Percentiles rank a stretch among this genome's conserved stretches.
Evolutionary conservation across 2,113 vertebrate species (phyloP).

Genomic region (Lepidothrix coronata): DNA sequence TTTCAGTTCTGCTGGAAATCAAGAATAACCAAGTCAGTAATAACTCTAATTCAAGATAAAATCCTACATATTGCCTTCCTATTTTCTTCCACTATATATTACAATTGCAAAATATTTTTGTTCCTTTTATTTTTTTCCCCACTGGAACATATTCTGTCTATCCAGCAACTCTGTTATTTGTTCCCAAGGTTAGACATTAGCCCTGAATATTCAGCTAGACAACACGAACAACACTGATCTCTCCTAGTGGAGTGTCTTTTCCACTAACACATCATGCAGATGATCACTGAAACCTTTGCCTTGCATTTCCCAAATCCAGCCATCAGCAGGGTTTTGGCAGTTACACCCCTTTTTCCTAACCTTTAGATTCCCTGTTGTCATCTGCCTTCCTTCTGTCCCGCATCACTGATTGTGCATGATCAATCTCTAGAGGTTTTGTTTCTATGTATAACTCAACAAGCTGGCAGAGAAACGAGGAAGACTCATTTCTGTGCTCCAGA

Average conservation of each 20-base stretch:
- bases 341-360: background rate
- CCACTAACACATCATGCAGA: background rate
- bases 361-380: constrained; percentile 4
- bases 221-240: rapidly evolving
- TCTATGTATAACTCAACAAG: constrained; percentile 35
- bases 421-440: constrained; percentile 6
- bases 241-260: background rate
- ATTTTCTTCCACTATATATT: background rate
- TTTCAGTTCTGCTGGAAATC: rapidly evolving
- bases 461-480: constrained; percentile 34
- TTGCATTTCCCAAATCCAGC: background rate
- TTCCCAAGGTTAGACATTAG: background rate
- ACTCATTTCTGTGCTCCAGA: background rate
- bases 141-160: background rate
- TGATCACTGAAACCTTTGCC: background rate
- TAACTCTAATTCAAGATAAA: background rate
- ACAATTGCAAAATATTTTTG: background rate
- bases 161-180: background rate
- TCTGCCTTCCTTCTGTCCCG: constrained; percentile 15
- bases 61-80: background rate
- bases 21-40: background rate
- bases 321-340: constrained; percentile 8
- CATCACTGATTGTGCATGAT: constrained; percentile 49
- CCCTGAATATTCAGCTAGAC: background rate
- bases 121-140: background rate